Evolutionary conservation across 2,797 vertebrate genomes (phyloP).

Genomic region (Graptemys geographica): DNA sequence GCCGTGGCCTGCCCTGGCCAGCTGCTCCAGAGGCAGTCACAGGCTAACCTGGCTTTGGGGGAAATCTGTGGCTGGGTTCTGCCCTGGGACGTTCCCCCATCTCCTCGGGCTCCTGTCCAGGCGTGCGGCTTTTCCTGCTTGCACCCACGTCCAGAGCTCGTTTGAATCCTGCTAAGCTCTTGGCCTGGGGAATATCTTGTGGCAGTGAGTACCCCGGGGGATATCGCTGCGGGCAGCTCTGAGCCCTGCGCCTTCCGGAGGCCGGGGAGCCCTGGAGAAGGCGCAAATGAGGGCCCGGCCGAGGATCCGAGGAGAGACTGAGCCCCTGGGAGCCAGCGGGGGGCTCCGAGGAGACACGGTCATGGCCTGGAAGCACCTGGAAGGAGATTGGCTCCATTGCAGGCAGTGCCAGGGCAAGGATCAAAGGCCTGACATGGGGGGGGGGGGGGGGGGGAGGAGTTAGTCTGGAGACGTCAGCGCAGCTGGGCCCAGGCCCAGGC

Average conservation of each 20-base stretch:
- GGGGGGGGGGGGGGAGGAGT: no score
- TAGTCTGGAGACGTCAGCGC: no score
- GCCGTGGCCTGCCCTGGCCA: no score
- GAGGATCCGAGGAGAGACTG: neutral
- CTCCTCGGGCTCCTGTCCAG: neutral
- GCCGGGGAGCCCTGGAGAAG: neutral
- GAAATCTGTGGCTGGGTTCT: no score
- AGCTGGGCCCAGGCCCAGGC: no score
- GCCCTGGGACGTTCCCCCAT: neutral
- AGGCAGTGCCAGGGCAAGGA: neutral
- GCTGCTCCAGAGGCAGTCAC: neutral
- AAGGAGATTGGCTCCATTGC: neutral
- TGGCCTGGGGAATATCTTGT: neutral
- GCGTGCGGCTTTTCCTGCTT: neutral
- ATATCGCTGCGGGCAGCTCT: neutral
- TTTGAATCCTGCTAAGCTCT: neutral
- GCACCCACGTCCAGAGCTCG: neutral
- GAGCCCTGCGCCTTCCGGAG: no score
- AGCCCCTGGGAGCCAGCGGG: neutral
- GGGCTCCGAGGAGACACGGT: conserved; percentile 7
- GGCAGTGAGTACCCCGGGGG: neutral
- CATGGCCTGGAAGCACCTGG: neutral
- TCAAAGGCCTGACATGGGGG: neutral
- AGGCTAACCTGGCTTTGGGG: neutral
- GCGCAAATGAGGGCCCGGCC: neutral